Evolutionary conservation across 2,888 invertebrate genomes (phyloP).

Genomic region (Hirtodrosophila cameraria): DNA sequence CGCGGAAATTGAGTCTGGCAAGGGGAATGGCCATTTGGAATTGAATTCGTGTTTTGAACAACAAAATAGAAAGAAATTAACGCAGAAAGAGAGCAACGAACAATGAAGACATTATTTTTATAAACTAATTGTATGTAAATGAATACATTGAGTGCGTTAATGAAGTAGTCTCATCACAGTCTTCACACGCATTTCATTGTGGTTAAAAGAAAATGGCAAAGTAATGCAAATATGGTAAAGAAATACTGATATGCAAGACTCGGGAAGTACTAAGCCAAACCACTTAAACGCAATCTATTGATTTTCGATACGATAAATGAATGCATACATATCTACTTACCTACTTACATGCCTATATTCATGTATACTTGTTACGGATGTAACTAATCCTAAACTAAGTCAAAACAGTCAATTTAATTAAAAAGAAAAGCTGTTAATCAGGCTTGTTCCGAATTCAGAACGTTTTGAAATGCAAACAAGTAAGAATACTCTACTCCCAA

Average conservation of each 20-base stretch:
- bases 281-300: constrained; percentile 32
- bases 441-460: too few relatives aligned
- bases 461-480: too few relatives aligned
- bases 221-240: constrained; percentile 4
- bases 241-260: constrained; percentile 14
- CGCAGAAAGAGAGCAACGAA: constrained; percentile 1
- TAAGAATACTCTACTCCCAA: too few relatives aligned
- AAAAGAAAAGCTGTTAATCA: too few relatives aligned
- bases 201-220: constrained; percentile 30
- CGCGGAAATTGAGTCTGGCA: constrained; percentile 56
- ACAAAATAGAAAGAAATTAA: constrained; percentile 9
- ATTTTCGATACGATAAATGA: constrained; percentile 54
- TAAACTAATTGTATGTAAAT: constrained; percentile 44
- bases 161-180: too few relatives aligned
- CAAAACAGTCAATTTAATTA: too few relatives aligned
- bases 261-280: constrained; percentile 36
- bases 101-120: constrained; percentile 30
- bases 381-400: too few relatives aligned
- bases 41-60: constrained; percentile 36
- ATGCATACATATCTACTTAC: not conserved
- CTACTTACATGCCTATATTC: not conserved
- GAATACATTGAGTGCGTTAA: constrained; percentile 32
- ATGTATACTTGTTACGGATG: not conserved
- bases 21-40: constrained; percentile 24
- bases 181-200: constrained; percentile 29